Percentiles rank a stretch among this genome's conserved stretches.
Conservation (phyloP, 2,888 invertebrate species). For the Chloromyia formosa region DNA sequence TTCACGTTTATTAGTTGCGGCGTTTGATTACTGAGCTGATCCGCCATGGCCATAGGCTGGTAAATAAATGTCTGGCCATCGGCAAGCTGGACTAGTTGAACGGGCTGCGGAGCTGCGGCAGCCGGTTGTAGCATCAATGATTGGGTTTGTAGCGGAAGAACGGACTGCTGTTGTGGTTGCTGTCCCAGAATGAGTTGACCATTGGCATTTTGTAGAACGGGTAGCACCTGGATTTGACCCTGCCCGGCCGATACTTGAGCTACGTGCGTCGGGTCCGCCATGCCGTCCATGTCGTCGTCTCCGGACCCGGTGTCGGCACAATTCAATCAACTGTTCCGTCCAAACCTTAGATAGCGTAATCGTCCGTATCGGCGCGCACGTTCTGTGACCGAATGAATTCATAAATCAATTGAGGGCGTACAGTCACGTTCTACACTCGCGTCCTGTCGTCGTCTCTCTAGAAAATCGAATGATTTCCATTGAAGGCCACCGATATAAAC, state of each 20-base stretch:
- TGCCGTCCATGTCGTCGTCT: constrained; percentile 46
- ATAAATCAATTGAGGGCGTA: constrained; percentile 12
- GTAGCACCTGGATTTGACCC: constrained; percentile 50
- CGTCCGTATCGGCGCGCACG: constrained; percentile 1
- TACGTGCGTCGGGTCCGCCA: constrained; percentile 41
- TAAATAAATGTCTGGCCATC: constrained; percentile 91
- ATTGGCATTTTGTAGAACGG: constrained; percentile 48
- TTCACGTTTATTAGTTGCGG: constrained; percentile 69
- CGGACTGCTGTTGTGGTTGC: constrained; percentile 56
- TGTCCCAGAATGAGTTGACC: constrained; percentile 62
- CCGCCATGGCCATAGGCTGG: constrained; percentile 76
- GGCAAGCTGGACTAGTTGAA: constrained; percentile 88
- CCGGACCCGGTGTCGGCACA: neutral
- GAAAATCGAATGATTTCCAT: constrained; percentile 63
- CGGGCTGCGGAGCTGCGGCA: constrained; percentile 59
- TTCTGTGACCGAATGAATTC: neutral
- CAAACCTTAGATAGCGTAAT: neutral
- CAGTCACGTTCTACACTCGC: constrained; percentile 47
- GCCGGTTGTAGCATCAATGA: constrained; percentile 62
- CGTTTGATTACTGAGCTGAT: constrained; percentile 65
- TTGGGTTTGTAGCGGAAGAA: constrained; percentile 60
- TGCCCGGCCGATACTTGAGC: constrained; percentile 46
- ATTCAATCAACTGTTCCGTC: neutral
- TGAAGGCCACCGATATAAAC: constrained; percentile 51
- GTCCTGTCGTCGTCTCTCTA: constrained; percentile 57